Conservation (phyloP, 2,113 vertebrate species). For the Brachyistius frenatus region DNA sequence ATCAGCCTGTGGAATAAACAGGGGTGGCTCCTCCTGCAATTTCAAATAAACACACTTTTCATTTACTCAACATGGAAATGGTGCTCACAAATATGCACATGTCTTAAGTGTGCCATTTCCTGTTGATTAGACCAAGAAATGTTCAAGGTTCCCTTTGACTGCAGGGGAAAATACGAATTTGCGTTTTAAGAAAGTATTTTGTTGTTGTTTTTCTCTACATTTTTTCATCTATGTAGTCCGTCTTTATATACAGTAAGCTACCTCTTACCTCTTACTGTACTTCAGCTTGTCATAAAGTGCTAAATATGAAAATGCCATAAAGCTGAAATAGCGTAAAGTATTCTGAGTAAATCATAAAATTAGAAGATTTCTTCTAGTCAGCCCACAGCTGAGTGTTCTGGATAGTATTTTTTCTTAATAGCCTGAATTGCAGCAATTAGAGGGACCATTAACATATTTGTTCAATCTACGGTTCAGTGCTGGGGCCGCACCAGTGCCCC, state of each 20-base stretch:
- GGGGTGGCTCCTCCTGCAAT: conserved; percentile 57
- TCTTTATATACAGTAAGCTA: too few relatives aligned
- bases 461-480: conserved; percentile 64
- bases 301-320: conserved; percentile 41
- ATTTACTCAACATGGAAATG: conserved; percentile 65
- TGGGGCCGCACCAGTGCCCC: conserved; percentile 59
- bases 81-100: conserved; percentile 48
- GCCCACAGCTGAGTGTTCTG: conserved; percentile 21
- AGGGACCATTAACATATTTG: conserved; percentile 68
- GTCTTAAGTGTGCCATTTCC: conserved; percentile 46
- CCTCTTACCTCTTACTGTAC: neutral
- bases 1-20: conserved; percentile 79
- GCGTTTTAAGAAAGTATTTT: too few relatives aligned
- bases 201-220: too few relatives aligned
- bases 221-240: too few relatives aligned
- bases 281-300: conserved; percentile 26
- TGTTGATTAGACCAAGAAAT: neutral
- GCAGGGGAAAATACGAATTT: neutral
- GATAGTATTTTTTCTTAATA: conserved; percentile 62
- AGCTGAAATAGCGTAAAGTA: conserved; percentile 28
- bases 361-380: conserved; percentile 50
- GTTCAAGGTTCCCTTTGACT: neutral
- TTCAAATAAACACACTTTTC: conserved; percentile 78
- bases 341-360: conserved; percentile 45
- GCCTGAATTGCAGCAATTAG: conserved; percentile 65